Evolutionary conservation across 2,113 vertebrate genomes (phyloP), one percentile per base, ranked within the genome.

Genomic region (Pseudorhombus dupliciocellatus): DNA sequence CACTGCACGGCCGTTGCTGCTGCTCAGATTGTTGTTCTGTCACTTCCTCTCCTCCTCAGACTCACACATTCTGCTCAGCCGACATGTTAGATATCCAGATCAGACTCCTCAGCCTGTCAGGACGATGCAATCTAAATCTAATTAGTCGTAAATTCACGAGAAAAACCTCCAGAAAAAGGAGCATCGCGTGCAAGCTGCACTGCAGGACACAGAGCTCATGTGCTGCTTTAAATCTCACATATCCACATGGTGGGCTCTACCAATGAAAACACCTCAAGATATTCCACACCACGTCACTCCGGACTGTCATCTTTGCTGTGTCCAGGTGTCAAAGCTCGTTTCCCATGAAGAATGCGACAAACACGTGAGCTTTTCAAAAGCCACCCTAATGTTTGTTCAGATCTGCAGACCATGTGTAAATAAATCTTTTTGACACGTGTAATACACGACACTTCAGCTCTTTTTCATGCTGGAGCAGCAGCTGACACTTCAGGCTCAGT

Each of bases 151-250:
- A 60, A 65, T 28, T 66, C 42, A 48, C 5, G n/a, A 8, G 2
- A n/a, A 21, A 48, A 48, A n/a, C 6, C 1, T 1, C 6, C 46
- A 1, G 37, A 18, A 46, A 18, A 46, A 18, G 42, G 18, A 46
- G 42, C 16, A 46, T 15, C 6, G 42, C 25, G 63, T 8, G 15
- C 20, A 7, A 67, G 57, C 57, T 21, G 14, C 24, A 28, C 26
- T 57, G 69, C 62, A 48, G 56, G 28, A 44, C 20, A 6, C 1
- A 50, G 4, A 60, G 67, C 48, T 11, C 67, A 75, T 50, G 59
- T 82, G 61, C 84, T 83, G 84, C 61, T 75, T 48, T 56, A 77
- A 70, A 73, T 67, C 61, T 56, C 24, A 66, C 65, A 69, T 53
- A 54, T 21, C 16, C 42, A 1, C 42, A 16, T n/a, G 15, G 15